Evolutionary conservation across 1,140 invertebrate genomes (phyloP), one percentile per base, ranked within the genome.

Genomic region (Agrypnia vestita): DNA sequence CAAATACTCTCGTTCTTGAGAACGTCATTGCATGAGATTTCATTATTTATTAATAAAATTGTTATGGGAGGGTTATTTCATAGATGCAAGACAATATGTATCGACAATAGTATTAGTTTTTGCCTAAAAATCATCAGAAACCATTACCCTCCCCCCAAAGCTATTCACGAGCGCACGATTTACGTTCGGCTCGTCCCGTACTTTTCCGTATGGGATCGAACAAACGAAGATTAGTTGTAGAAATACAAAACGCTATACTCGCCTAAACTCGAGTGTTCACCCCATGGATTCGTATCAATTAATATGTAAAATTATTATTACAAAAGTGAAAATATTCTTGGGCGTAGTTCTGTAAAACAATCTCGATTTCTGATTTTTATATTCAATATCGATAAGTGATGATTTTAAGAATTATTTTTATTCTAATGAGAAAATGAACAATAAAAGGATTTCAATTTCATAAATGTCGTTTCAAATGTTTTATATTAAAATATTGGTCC

Each of bases 121-220:
- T 4, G 15, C 10, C 7, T 17, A 71, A 71, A 71, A 17, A 71
- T 47, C 67, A 15, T 21, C 15, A 12, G 17, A 71, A 47, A 44
- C 46, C 67, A 71, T 71, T 71, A 64, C 61, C 67, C 67, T 44
- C 67, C 67, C 21, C 46, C 46, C 43, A 17, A 71, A 10, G n/a
- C n/a, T 49, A 69, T 49, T 69, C 64, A 17, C 21, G 67, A 71
- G 10, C 15, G 21, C 46, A 71, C 67, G 67, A 49, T 71, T 13
- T 49, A 17, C 12, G 35, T 64, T 64, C 61, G 61, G 25, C 61
- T 64, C 13, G 19, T 64, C 35, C 61, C 61, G 61, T 35, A 64
- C 11, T 35, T 25, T 12, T 64, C 55, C 55, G 55, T 59, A 59
- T 21, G 17, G 21, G 55, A 59, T 64, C 61, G 61, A 15, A 15